These are phyloP conservation scores for Carlito syrichta DNA, from an alignment of 2,113 vertebrate genomes.

Conservation along the genomic window DNA sequence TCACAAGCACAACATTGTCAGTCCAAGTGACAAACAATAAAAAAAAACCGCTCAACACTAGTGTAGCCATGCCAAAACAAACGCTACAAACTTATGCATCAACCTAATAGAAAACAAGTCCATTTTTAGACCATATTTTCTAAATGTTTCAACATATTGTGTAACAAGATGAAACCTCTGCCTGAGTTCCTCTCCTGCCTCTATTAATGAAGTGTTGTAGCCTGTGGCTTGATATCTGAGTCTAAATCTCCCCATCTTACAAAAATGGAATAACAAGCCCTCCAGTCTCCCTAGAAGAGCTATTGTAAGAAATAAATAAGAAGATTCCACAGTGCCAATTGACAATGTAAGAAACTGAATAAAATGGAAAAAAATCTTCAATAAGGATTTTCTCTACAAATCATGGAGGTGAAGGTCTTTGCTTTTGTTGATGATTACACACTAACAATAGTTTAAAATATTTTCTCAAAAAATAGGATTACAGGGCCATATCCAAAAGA, in stretches of 20 bases:
- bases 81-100: too few species aligned
- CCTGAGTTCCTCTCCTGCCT: background rate
- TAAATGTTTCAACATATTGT: background rate
- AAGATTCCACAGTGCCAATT: background rate
- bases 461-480: background rate
- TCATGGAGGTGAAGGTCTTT: background rate
- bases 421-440: background rate
- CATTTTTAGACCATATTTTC: background rate
- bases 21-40: too few species aligned
- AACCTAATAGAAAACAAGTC: background rate
- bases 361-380: background rate
- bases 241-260: background rate
- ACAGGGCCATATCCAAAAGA: background rate
- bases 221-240: background rate
- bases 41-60: too few species aligned
- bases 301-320: background rate
- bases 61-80: too few species aligned
- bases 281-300: background rate
- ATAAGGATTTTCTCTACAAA: slow-evolving; percentile 1
- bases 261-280: background rate
- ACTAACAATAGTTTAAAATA: background rate
- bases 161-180: background rate
- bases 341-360: background rate
- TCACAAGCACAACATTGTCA: too few species aligned
- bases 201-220: background rate